These are phyloP conservation scores for Tholera decimalis DNA, from an alignment of 2,888 invertebrate genomes.

Conservation along the genomic window DNA sequence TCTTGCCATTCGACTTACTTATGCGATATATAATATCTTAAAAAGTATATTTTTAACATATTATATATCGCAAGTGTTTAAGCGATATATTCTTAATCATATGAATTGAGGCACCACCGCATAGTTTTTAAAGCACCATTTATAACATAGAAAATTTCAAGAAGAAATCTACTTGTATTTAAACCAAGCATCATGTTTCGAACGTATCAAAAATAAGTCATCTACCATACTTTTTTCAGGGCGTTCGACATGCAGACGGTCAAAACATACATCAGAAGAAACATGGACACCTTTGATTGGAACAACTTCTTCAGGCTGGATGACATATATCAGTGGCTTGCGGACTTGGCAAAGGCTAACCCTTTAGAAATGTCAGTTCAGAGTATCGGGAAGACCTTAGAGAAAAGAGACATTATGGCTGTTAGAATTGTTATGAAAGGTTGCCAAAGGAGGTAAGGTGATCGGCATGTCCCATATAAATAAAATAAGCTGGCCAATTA, in stretches of 20 bases:
- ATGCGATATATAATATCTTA: no score
- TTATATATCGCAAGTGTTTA: no score
- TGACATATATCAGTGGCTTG: conserved; percentile 92
- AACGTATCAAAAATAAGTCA: not conserved
- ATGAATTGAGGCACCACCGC: no score
- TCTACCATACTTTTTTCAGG: conserved; percentile 63
- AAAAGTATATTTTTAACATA: no score
- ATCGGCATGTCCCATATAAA: no score
- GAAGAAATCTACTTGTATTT: no score
- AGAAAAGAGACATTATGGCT: conserved; percentile 81
- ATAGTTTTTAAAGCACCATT: no score
- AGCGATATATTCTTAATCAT: no score
- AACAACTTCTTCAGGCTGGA: conserved; percentile 90
- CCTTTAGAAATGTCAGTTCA: conserved; percentile 81
- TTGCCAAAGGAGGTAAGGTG: conserved; percentile 52
- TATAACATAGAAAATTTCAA: no score
- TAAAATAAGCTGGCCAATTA: no score
- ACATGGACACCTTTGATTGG: conserved; percentile 87
- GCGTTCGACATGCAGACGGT: conserved; percentile 81
- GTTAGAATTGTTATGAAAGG: conserved; percentile 65
- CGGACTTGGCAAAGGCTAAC: conserved; percentile 81
- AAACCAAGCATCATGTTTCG: no score
- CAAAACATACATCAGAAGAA: conserved; percentile 77
- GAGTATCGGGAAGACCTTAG: conserved; percentile 81
- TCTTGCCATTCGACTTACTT: no score